Conservation (phyloP, 2,113 vertebrate species). For the Anser cygnoides region DNA sequence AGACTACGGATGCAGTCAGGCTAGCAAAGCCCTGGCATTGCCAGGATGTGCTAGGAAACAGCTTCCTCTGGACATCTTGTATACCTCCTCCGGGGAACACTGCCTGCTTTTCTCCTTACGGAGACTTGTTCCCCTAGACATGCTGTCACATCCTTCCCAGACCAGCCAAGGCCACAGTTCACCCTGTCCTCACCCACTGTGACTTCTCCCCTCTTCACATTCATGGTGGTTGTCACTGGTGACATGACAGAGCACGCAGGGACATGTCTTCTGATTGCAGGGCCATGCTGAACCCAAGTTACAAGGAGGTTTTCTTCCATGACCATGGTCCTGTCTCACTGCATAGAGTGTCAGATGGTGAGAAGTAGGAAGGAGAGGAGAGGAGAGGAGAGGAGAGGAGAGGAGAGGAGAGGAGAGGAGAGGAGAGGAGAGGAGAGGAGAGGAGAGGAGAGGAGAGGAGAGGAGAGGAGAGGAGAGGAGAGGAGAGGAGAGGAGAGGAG, state of each 20-base stretch:
- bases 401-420: neutral
- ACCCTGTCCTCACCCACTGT: neutral
- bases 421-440: neutral
- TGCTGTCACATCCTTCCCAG: neutral
- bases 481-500: neutral
- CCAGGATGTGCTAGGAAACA: neutral
- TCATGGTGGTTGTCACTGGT: neutral
- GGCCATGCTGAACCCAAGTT: neutral
- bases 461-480: neutral
- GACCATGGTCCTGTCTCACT: neutral
- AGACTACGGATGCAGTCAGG: neutral
- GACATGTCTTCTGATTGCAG: neutral
- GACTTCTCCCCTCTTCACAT: neutral
- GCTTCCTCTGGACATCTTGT: neutral
- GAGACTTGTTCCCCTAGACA: neutral
- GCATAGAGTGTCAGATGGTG: neutral
- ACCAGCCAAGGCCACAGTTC: neutral
- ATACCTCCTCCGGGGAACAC: neutral
- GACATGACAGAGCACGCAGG: rapidly evolving
- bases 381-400: neutral
- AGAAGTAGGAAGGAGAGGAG: neutral
- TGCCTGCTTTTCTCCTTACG: neutral
- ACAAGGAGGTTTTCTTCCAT: neutral
- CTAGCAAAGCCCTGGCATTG: neutral
- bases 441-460: neutral